Base-by-base conservation (phyloP, 1,140 invertebrate species). In the Drosophila obscura region DNA sequence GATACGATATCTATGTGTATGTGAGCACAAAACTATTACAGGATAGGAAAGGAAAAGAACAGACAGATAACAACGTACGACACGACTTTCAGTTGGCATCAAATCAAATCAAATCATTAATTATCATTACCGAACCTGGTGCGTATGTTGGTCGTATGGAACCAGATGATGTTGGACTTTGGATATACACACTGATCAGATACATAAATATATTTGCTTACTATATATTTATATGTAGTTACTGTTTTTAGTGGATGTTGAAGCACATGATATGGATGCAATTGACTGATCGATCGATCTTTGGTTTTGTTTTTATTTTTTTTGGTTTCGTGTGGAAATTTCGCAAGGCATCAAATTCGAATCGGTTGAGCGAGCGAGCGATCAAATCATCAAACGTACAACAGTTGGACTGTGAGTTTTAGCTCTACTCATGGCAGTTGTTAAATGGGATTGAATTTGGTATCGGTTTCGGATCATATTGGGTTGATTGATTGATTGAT, bases 81-180 rank as follows among this genome's bases (percentile, higher is more conserved):
- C 58, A 73, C 44, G 71, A 73, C 61, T 73, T 59, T 73, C 56
- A 72, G 66, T 68, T 60, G 73, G 56, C 77, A 68, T 73, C 74
- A 74, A 69, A 73, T 66, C 66, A 73, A 69, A 75, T 67, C 64
- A 85, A 89, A 64, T 73, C 73, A 68, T 78, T 90, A 89, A 31
- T 31, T 31, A 31, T 31, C 31, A 31, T 31, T 31, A 31, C 65
- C 85, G 87, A 85, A 89, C 84, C 84, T 89, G 84, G 78, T 89
- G 84, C 85, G 43, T 64, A 71, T 76, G 72, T 48, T 39, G 35
- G 35, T 68, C 72, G 77, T 76, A 80, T 83, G 80, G 80, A 83
- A 83, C 80, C 80, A 82, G 81, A 87, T 87, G 82, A 88, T 88
- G 79, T 73, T 81, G 82, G 84, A 77, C 73, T 64, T 62, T 68